Base-by-base conservation (phyloP, 2,113 vertebrate species). In the Alectura lathami region DNA sequence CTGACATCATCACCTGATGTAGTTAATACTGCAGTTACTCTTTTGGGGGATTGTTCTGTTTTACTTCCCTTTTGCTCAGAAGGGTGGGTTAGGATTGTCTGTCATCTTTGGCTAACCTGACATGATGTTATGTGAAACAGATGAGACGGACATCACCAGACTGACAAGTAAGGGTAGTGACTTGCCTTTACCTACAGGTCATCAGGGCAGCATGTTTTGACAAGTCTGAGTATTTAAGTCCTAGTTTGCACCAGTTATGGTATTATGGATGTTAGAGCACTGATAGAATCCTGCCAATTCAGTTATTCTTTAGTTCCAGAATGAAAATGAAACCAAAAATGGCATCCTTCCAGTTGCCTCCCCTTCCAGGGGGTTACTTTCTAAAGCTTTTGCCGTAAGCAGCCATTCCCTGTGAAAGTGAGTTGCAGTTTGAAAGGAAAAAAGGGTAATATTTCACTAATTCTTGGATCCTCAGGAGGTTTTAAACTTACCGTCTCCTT, bases 61-160 rank as follows among this genome's bases (percentile, higher is more conserved):
- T 81, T 60, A 43, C 59, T 91, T 93, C 75, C 83, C 63, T 88
- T 64, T 86, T 94, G 67, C 85, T 95, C 93, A 80, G 59, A 89
- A 91, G 89, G 85, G 74, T 43, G 91, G 74, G 64, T 88, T 88
- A 60, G 30, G 23, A 66, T 80, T 87, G 74, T 80, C 89, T 3
- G 0, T 95, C 78, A 89, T 94, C 63, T 95, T 95, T 94, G 94
- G 89, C 93, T 95, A 76, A 86, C 62, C 22, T 0, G 1, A 13
- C 26, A 22, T 2, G 1, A 59, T 51, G 40, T 86, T 94, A 74
- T 86, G 43, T 47, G 59, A 75, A 95, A 91, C 82, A 95, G 84
- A 91, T 40, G 60, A 20, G 60, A 29, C 91, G 94, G 85, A 83
- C 81, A 40, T 70, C 60, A 62, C 42, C 34, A 70, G 42, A 30